Base-by-base conservation (phyloP, 37 sponge, comb jelly and placozoan genomes). In the Diacarnus erythraeanus region DNA sequence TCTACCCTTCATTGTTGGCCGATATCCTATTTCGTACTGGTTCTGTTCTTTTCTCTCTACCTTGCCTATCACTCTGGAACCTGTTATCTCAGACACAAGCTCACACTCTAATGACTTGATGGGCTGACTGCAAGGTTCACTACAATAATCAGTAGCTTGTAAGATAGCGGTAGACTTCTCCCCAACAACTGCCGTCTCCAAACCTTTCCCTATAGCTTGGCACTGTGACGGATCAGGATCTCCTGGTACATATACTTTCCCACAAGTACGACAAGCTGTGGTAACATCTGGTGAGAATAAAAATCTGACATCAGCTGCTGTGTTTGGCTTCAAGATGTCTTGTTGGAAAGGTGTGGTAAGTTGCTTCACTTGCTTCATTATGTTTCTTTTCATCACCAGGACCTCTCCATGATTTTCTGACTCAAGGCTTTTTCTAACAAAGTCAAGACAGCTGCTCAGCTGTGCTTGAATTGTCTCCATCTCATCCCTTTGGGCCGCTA, bases 21-120 rank as follows among this genome's bases (percentile, higher is more conserved):
- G 1, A 29, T 85, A 85, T 34, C 54, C 44, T 30, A 78, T 41
- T 54, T 60, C 25, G 35, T 81, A 71, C 57, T 34, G 47, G 21
- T 56, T 10, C 2, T 42, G 22, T n/a, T 36, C 80, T 35, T 30
- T 61, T 72, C 5, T 59, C 31, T 34, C 41, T 57, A 59, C 34
- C 1, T 23, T 29, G 31, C 66, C 66, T 30, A 3, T 35, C 12
- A 30, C 34, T 3, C 31, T 26, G 2, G 2, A 34, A 30, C 33
- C 66, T 3, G 66, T 65, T 30, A 65, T 31, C 2, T 65, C 66
- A 30, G 66, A 65, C 34, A 30, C 2, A 26, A 65, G 34, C 34
- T 3, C 9, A 31, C 66, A 65, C 9, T 31, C 3, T 17, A 65
- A 3, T 65, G 10, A 30, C 9, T 17, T 25, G 12, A 47, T 6